Evolutionary conservation across 2,888 invertebrate genomes (phyloP).

Genomic region (Dicyrtomina minuta): DNA sequence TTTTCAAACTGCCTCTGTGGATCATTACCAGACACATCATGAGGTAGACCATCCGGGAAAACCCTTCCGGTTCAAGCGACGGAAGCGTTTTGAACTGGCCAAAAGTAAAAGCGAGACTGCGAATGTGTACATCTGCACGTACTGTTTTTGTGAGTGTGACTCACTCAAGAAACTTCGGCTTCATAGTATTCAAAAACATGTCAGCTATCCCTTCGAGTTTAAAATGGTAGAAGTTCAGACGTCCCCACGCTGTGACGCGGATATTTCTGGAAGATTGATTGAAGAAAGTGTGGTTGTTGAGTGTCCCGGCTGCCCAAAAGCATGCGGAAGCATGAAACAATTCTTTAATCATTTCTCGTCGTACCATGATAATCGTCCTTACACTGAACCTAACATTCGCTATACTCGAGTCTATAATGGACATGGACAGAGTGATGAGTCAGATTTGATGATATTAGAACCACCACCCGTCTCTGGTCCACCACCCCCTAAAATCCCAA

Average conservation of each 20-base stretch:
- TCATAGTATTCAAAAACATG: conserved; percentile 58
- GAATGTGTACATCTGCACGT: conserved; percentile 52
- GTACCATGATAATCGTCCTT: conserved; percentile 10
- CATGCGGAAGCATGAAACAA: conserved; percentile 10
- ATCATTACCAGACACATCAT: conserved; percentile 40
- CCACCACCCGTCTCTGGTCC: not conserved
- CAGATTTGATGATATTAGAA: not conserved
- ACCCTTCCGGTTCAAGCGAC: conserved; percentile 35
- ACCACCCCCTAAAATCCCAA: not conserved
- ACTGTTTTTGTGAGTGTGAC: conserved; percentile 56
- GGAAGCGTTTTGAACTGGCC: conserved; percentile 24
- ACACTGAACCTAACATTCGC: conserved; percentile 12
- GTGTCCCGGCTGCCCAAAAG: conserved; percentile 57
- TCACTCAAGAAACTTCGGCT: conserved; percentile 55
- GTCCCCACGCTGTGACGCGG: not conserved
- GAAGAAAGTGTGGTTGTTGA: conserved; percentile 54
- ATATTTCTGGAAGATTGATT: conserved; percentile 20
- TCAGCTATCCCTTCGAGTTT: conserved; percentile 55
- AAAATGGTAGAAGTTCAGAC: conserved; percentile 46
- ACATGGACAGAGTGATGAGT: not conserved
- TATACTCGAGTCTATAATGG: conserved; percentile 7
- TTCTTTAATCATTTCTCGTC: conserved; percentile 23
- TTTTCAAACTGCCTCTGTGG: conserved; percentile 34
- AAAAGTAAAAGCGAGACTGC: not conserved
- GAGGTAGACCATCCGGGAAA: conserved; percentile 34